Evolutionary conservation across 2,888 invertebrate genomes (phyloP).

Genomic region (Limulus polyphemus): DNA sequence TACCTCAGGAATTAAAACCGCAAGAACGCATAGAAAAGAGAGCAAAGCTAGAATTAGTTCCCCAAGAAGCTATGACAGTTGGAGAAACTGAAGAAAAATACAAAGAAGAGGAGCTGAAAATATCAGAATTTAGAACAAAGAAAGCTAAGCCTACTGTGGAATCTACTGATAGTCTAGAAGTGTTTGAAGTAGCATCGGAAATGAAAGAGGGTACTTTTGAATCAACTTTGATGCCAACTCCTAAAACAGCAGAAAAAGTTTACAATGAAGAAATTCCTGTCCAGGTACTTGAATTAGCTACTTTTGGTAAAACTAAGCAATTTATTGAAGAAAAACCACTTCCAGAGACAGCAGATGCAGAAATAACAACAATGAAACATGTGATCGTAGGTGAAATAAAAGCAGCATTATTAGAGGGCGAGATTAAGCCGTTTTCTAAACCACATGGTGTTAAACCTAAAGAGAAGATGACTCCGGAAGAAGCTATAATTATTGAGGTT

Average conservation of each 20-base stretch:
- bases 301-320: background rate
- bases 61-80: background rate
- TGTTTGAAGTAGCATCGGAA: constrained; percentile 6
- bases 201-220: constrained; percentile 5
- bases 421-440: background rate
- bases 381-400: constrained; percentile 6
- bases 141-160: background rate
- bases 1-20: constrained; percentile 5
- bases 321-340: background rate
- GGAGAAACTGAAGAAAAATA: background rate
- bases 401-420: constrained; percentile 4
- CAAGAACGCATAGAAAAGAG: too few species aligned
- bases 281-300: background rate
- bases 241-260: background rate
- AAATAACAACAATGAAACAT: constrained; percentile 3
- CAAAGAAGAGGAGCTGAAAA: constrained; percentile 4
- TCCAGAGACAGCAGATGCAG: background rate
- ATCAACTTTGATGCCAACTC: background rate
- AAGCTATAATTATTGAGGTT: constrained; percentile 14
- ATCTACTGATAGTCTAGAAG: background rate
- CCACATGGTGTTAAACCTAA: constrained; percentile 5
- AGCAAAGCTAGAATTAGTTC: too few species aligned
- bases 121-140: constrained; percentile 2
- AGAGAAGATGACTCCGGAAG: constrained; percentile 3
- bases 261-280: background rate